Conservation (phyloP, 1,140 invertebrate genomes). For the Drosophila nikananu region DNA sequence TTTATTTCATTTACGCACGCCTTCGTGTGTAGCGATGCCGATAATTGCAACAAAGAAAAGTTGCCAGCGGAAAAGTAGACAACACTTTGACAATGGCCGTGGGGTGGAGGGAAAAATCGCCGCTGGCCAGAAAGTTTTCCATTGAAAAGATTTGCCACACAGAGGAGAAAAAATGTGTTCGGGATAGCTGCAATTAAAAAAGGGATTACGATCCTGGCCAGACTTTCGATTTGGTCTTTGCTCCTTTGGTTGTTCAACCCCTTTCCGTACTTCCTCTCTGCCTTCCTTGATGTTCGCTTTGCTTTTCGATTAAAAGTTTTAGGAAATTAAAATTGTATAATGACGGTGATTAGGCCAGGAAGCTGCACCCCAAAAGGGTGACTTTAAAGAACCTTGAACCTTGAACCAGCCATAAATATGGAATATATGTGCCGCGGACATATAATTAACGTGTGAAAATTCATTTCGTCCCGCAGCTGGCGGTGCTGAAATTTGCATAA, state of each 20-base stretch:
- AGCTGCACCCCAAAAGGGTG: background rate
- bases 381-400: constrained; percentile 22
- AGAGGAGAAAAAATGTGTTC: constrained; percentile 33
- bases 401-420: background rate
- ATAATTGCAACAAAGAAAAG: constrained; percentile 77
- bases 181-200: constrained; percentile 77
- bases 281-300: background rate
- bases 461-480: constrained; percentile 59
- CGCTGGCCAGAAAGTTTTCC: constrained; percentile 44
- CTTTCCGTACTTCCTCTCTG: background rate
- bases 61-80: constrained; percentile 62
- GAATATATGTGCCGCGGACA: constrained; percentile 48
- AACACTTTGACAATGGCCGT: constrained; percentile 66
- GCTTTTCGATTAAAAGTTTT: constrained; percentile 76
- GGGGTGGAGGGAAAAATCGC: constrained; percentile 35
- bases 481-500: constrained; percentile 64
- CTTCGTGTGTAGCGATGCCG: constrained; percentile 77
- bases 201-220: constrained; percentile 68
- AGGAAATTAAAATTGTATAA: constrained; percentile 79
- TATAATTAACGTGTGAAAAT: constrained; percentile 77
- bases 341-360: constrained; percentile 70
- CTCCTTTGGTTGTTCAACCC: background rate
- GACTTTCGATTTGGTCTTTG: constrained; percentile 65
- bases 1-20: constrained; percentile 73
- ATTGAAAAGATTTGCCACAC: constrained; percentile 35